Base-by-base conservation (phyloP, 2,797 vertebrate species). In the Phrynocephalus forsythii region DNA sequence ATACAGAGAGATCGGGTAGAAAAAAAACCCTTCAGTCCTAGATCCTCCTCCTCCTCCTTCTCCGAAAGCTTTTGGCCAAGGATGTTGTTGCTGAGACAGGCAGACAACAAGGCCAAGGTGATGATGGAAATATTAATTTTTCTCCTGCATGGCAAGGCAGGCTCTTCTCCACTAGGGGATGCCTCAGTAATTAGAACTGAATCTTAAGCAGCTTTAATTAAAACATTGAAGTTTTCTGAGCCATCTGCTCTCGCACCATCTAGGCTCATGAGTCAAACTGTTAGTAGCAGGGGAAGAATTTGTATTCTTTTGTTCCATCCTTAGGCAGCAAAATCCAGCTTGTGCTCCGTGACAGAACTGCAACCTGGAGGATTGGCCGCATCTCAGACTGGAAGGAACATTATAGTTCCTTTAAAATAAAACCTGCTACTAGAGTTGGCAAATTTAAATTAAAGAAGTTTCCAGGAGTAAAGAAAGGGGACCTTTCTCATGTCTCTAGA, bases 121-220 rank as follows among this genome's bases (percentile, higher is more conserved):
- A 84, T 66, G 28, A 79, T 76, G 50, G 26, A 85, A 81, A 52
- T 56, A 30, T 81, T 50, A 50, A 6, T 56, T 77, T 30, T 85
- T 26, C 60, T 16, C 11, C 13, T 50, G 30, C 15, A 72, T 18
- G 24, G 28, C 7, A 38, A 44, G 24, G 18, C 84, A 87, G 84
- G 83, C 83, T 79, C 60, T 79, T 30, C 86, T 90, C 68, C 91
- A 67, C 75, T 50, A 86, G 86, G 85, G 92, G 86, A 87, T 72
- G 86, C 90, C 86, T 93, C 56, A 2, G 83, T 92, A 94, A 95
- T 95, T 95, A 95, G 91, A 90, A 93, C 92, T 90, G 92, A 91
- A 88, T 89, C 87, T 89, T 91, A 91, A 91, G 90, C 93, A 94
- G 89, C 87, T 94, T 93, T 93, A 93, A 95, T 94, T 92, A 95